These are phyloP conservation scores for Anniella stebbinsi DNA, from an alignment of 2,797 vertebrate genomes.

Conservation along the genomic window DNA sequence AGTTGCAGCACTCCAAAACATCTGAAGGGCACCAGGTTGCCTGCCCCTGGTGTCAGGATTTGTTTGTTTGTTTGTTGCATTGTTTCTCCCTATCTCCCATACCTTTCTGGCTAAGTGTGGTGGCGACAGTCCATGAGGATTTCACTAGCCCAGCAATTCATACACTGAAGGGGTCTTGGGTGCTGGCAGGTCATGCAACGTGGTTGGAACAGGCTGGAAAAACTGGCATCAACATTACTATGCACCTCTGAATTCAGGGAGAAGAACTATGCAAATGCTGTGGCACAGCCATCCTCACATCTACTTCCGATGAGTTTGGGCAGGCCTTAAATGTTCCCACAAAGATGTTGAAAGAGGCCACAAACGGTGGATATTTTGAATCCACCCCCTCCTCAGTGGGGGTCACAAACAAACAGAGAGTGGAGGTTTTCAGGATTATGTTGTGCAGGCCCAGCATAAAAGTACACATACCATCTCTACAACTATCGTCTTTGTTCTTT, in stretches of 20 bases:
- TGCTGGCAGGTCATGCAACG: not conserved
- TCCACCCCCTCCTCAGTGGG: too few species aligned
- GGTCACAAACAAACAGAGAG: not conserved
- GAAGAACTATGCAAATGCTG: not conserved
- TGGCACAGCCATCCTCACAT: too few species aligned
- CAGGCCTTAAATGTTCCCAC: not conserved
- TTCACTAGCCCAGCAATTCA: not conserved
- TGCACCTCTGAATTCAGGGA: not conserved
- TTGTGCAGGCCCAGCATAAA: not conserved
- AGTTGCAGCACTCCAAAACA: too few species aligned
- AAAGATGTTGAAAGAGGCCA: not conserved
- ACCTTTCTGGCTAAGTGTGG: not conserved
- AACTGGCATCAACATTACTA: not conserved
- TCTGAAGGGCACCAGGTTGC: too few species aligned
- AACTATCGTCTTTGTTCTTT: not conserved
- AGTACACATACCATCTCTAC: not conserved
- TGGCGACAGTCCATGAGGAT: not conserved
- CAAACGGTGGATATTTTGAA: not conserved
- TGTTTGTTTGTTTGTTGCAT: not conserved
- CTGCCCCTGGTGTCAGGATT: too few species aligned
- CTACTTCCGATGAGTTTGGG: not conserved
- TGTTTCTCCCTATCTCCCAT: too few species aligned
- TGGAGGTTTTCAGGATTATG: too few species aligned
- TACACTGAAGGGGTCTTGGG: not conserved
- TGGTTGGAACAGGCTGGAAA: not conserved